Conservation (phyloP, 1,140 invertebrate species). For the Dendrolimus punctatus region DNA sequence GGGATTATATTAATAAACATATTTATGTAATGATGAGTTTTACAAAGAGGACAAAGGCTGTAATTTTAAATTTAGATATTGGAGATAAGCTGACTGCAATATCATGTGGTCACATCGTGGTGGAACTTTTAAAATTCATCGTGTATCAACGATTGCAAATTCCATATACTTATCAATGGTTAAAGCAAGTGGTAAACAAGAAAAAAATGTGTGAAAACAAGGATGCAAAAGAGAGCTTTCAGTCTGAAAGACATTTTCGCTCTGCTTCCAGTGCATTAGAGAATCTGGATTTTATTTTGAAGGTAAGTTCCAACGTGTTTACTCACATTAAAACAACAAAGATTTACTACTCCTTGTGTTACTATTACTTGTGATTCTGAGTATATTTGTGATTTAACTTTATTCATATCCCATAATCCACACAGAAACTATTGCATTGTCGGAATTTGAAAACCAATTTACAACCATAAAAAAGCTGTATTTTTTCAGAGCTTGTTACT, state of each 20-base stretch:
- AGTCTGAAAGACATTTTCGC: constrained; percentile 60
- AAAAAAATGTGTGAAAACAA: constrained; percentile 33
- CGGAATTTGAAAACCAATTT: background rate
- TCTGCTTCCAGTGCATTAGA: constrained; percentile 52
- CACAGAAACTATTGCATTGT: background rate
- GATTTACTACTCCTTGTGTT: too few species aligned
- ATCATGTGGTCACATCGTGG: constrained; percentile 59
- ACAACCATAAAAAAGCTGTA: background rate
- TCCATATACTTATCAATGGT: constrained; percentile 62
- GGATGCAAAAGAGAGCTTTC: constrained; percentile 40
- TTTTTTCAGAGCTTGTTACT: constrained; percentile 46
- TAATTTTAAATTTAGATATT: constrained; percentile 42
- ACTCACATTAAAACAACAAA: too few species aligned
- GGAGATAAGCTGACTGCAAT: constrained; percentile 57
- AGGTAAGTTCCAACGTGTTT: constrained; percentile 33
- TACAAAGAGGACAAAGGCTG: constrained; percentile 20
- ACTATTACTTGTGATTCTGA: too few species aligned
- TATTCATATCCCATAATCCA: too few species aligned
- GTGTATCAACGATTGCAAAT: constrained; percentile 66
- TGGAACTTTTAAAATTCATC: constrained; percentile 65
- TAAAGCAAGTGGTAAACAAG: constrained; percentile 62
- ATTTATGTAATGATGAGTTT: constrained; percentile 5
- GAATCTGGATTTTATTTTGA: constrained; percentile 59
- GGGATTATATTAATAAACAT: background rate
- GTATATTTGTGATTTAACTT: too few species aligned